A percentile compares a stretch with the other conserved stretches of the same genome.
phyloP scores from a whole-genome alignment of 2,113 vertebrate genomes.

The Etheostoma cragini region DNA sequence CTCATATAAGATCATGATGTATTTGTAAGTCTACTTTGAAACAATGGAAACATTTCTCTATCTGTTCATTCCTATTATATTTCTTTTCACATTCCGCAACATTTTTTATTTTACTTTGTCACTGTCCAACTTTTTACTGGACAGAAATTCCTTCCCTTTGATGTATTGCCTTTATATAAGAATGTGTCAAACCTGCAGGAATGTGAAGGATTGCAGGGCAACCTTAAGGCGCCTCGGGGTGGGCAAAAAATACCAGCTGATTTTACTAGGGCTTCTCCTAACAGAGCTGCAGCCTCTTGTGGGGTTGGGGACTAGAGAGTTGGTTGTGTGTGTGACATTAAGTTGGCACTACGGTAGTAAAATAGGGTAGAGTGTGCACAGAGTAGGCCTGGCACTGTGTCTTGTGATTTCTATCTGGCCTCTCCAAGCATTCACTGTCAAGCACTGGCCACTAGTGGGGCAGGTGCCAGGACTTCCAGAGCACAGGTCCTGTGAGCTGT shows the following conservation, averaged over 20 bases:
- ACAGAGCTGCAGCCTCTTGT: constrained; percentile 63
- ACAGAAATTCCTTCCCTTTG: constrained; percentile 72
- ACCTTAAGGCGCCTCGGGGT: constrained; percentile 72
- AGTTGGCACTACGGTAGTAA: constrained; percentile 26
- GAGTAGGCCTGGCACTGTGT: constrained; percentile 35
- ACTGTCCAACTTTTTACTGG: constrained; percentile 61
- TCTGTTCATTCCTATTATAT: constrained; percentile 7
- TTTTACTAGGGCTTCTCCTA: constrained; percentile 65
- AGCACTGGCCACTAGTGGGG: constrained; percentile 46
- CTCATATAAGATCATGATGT: neutral
- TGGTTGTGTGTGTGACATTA: constrained; percentile 52
- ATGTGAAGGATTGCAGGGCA: constrained; percentile 83
- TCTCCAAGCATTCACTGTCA: constrained; percentile 52
- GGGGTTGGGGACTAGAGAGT: constrained; percentile 34
- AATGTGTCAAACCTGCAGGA: constrained; percentile 80
- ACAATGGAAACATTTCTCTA: neutral
- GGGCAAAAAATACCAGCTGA: constrained; percentile 78
- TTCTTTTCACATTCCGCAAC: neutral
- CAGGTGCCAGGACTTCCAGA: constrained; percentile 53
- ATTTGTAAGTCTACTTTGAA: neutral
- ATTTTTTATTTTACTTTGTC: constrained; percentile 62
- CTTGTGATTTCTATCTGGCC: constrained; percentile 58
- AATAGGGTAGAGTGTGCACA: constrained; percentile 29
- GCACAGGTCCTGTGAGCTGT: constrained; percentile 53
- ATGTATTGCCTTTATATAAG: constrained; percentile 86